Evolutionary conservation across 1,140 invertebrate species (phyloP), one percentile per base, ranked within the genome.

Genomic region (Luehdorfia chinensis): DNA sequence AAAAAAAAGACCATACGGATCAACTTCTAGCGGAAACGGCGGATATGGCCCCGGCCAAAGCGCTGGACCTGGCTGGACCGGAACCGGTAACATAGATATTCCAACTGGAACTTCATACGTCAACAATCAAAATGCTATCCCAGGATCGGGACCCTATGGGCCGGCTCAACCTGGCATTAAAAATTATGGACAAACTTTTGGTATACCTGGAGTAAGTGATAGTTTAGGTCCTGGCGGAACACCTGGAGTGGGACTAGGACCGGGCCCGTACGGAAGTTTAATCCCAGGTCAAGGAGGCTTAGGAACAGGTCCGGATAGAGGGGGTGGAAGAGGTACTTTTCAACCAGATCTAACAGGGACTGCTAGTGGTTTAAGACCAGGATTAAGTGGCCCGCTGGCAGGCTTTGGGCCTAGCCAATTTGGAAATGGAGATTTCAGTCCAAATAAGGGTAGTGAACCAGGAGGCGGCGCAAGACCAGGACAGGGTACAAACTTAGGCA

Each of bases 1-100:
- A 36, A 60, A 70, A 49, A 66, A 58, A 31, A 39, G 32, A n/a
- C 63, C 59, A 5, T 50, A 49, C 33, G 30, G 30, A 12, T 8
- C 21, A 23, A 9, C 3, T 30, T 2, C 36, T 15, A 54, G 37
- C n/a, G 28, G 32, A 27, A 14, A 28, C 6, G 30, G 11, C 18
- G 25, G 30, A 39, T 44, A 25, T 6, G 48, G 28, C 33, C 49
- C 43, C 13, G 51, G 46, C 11, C 53, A 50, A 23, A 49, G 28
- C 21, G 46, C 50, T 0, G 39, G 23, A 5, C n/a, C 23, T 9
- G 25, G 23, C 6, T 43, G 18, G 45, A 19, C 36, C 28, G 47
- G 16, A 33, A 37, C 37, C 34, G 15, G 21, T 16, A 32, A 43
- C 46, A 37, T 31, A 14, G 44, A 23, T 13, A 14, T 9, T 8